Evolutionary conservation across 2,888 invertebrate genomes (phyloP).

Genomic region (Drosophila vallismaia): DNA sequence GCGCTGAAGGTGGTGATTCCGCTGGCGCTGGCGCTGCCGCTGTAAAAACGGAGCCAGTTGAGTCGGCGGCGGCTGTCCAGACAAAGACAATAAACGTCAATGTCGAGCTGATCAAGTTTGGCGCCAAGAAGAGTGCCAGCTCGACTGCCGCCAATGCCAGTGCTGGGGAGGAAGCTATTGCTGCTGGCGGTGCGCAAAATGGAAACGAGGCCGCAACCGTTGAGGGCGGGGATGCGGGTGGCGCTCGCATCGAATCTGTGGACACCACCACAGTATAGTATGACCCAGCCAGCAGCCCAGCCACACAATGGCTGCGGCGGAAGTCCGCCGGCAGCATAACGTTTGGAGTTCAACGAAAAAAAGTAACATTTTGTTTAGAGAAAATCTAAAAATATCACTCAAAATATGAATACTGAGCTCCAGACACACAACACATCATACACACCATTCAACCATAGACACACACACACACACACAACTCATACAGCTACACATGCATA

Average conservation of each 20-base stretch:
- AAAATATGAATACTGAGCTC: conserved; percentile 43
- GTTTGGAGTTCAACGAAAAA: conserved; percentile 82
- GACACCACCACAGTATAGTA: conserved; percentile 84
- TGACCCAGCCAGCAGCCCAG: conserved; percentile 75
- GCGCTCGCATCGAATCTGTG: conserved; percentile 82
- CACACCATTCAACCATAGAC: conserved; percentile 16
- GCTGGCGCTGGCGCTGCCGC: conserved; percentile 11
- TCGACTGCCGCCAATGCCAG: conserved; percentile 57
- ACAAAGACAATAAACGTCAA: conserved; percentile 78
- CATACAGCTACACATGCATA: conserved; percentile 35
- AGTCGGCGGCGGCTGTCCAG: conserved; percentile 56
- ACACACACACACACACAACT: conserved; percentile 39
- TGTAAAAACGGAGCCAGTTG: conserved; percentile 45
- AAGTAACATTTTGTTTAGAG: conserved; percentile 78
- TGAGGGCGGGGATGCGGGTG: conserved; percentile 63
- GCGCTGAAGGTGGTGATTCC: conserved; percentile 54
- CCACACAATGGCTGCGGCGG: conserved; percentile 82
- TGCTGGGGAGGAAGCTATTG: conserved; percentile 66
- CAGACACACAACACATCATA: conserved; percentile 3
- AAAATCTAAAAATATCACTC: conserved; percentile 60
- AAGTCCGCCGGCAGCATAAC: conserved; percentile 69
- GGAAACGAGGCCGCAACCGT: conserved; percentile 56
- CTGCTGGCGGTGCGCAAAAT: conserved; percentile 45
- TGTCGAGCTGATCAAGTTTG: conserved; percentile 81
- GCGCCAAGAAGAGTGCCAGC: conserved; percentile 61